Conservation (phyloP, 2,113 vertebrate genomes). For the Plecotus auritus region DNA sequence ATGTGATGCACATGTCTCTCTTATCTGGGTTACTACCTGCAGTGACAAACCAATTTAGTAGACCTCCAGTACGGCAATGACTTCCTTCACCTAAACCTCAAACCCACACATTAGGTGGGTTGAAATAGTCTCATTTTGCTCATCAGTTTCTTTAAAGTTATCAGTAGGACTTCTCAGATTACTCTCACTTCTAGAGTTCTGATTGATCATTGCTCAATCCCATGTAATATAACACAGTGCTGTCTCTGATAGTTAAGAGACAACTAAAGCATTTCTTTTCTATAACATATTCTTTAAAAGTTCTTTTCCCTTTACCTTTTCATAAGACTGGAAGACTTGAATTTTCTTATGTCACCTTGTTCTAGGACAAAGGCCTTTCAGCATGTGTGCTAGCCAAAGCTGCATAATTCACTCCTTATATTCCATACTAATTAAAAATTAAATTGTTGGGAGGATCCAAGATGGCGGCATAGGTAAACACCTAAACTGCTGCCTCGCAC, state of each 20-base stretch:
- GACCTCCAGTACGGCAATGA: neutral
- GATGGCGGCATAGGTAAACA: too few relatives aligned
- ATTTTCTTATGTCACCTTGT: conserved; percentile 4
- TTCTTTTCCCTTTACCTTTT: neutral
- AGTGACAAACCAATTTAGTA: neutral
- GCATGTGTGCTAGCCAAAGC: neutral
- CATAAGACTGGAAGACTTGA: neutral
- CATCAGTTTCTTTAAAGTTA: neutral
- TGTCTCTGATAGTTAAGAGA: neutral
- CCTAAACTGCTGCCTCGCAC: too few relatives aligned
- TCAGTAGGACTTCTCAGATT: neutral
- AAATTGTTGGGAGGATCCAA: neutral
- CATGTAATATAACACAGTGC: neutral
- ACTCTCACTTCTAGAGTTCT: neutral
- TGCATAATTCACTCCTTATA: neutral
- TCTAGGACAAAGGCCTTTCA: neutral
- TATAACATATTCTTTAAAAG: neutral
- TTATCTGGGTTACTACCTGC: neutral
- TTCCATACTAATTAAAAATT: neutral
- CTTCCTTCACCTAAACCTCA: neutral
- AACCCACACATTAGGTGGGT: neutral
- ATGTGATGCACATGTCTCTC: neutral
- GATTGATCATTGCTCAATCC: neutral
- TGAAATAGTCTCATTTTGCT: neutral
- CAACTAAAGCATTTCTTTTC: neutral